Percentiles rank a stretch among this genome's conserved stretches.
Evolutionary conservation across 2,113 vertebrate genomes (phyloP).

Genomic region (Prunella fulvescens): DNA sequence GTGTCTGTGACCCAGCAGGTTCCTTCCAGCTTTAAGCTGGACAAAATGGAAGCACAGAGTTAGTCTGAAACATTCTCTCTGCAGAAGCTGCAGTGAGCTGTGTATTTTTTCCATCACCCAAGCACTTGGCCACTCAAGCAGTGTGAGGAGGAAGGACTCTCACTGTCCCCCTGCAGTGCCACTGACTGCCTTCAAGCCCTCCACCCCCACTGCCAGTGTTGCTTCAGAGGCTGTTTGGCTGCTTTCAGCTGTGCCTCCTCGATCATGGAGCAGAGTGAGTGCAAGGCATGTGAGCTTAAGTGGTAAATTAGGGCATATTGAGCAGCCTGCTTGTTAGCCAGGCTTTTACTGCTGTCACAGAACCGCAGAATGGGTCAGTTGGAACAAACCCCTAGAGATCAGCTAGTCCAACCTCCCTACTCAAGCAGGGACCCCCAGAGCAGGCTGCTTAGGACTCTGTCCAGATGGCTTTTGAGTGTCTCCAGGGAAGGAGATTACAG

Average conservation of each 20-base stretch:
- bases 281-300: background rate
- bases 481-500: background rate
- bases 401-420: background rate
- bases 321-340: background rate
- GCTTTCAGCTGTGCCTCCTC: background rate
- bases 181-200: rapidly evolving
- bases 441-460: background rate
- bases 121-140: background rate
- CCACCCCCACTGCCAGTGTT: rapidly evolving
- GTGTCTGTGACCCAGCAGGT: background rate
- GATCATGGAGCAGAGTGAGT: background rate
- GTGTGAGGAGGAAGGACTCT: background rate
- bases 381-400: background rate
- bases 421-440: background rate
- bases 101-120: background rate
- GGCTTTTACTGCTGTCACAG: background rate
- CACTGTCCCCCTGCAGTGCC: background rate
- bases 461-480: background rate
- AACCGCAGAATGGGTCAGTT: background rate
- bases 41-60: background rate
- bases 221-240: background rate
- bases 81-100: background rate
- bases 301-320: background rate
- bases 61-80: background rate
- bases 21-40: background rate